Conservation (phyloP, 2,113 vertebrate species). For the Apistogramma diplotaenia region DNA sequence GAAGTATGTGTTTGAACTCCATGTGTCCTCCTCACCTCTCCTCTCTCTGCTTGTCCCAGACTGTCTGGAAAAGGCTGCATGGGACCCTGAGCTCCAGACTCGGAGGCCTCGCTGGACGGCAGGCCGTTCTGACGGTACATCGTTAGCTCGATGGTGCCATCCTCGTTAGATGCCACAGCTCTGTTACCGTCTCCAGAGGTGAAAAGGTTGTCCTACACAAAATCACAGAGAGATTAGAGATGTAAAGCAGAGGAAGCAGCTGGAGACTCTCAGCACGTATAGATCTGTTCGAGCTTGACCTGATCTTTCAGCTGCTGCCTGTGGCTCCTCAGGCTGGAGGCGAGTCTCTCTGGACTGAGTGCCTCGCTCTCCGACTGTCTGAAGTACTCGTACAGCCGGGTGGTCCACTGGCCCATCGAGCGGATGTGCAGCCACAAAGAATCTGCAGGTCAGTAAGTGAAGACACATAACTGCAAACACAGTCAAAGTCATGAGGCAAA, state of each 20-base stretch:
- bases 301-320: slow-evolving; percentile 16
- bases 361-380: slow-evolving; percentile 30
- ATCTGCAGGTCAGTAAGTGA: slow-evolving; percentile 65
- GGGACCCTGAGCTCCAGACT: background rate
- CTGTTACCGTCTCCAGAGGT: background rate
- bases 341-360: slow-evolving; percentile 27
- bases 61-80: background rate
- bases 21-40: slow-evolving; percentile 56
- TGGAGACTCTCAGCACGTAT: background rate
- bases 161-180: slow-evolving; percentile 58
- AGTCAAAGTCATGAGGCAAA: too few relatives aligned
- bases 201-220: slow-evolving; percentile 63
- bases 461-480: background rate
- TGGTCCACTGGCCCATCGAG: slow-evolving; percentile 90
- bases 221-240: background rate
- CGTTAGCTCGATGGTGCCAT: slow-evolving; percentile 72
- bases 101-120: background rate
- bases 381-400: slow-evolving; percentile 84
- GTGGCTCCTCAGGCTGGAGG: slow-evolving; percentile 60
- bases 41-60: slow-evolving; percentile 45
- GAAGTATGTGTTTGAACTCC: background rate
- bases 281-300: slow-evolving; percentile 19
- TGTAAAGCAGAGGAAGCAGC: background rate
- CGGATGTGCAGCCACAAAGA: slow-evolving; percentile 87
- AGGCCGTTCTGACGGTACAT: slow-evolving; percentile 59